A percentile compares a stretch with the other conserved stretches of the same genome.
phyloP scores from a whole-genome alignment of 2,888 invertebrate species.

The Epistrophella euchroma region DNA sequence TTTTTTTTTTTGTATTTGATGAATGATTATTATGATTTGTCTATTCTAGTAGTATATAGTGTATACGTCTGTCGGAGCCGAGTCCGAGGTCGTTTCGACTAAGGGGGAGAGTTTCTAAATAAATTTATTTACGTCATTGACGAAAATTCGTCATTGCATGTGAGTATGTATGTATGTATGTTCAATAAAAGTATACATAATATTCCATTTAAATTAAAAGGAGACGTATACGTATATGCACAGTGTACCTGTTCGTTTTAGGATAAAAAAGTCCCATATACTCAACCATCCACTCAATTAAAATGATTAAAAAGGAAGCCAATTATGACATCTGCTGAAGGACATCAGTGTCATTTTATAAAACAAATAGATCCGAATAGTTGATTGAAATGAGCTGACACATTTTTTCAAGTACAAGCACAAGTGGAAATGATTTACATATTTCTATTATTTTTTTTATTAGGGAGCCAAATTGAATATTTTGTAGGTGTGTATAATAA shows the following conservation, averaged over 20 bases:
- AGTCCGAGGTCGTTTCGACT: constrained; percentile 25
- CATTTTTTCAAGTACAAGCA: not conserved
- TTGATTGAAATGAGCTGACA: constrained; percentile 1
- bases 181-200: not conserved
- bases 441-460: not conserved
- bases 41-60: not conserved
- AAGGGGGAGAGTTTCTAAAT: constrained; percentile 44
- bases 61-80: constrained; percentile 41
- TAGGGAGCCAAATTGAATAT: not conserved
- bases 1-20: constrained; percentile 38
- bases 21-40: constrained; percentile 37
- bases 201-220: not conserved
- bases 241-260: not conserved
- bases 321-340: not conserved
- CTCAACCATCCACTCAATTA: constrained; percentile 2
- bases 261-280: not conserved
- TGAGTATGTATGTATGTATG: not conserved
- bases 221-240: not conserved
- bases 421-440: not conserved
- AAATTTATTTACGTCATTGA: constrained; percentile 55
- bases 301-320: not conserved
- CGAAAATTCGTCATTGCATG: constrained; percentile 4
- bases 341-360: not conserved
- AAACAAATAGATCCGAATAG: not conserved
- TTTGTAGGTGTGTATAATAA: too few species aligned